These are phyloP conservation scores for Chymomyza caudatula DNA, from an alignment of 2,888 invertebrate species.

Conservation along the genomic window DNA sequence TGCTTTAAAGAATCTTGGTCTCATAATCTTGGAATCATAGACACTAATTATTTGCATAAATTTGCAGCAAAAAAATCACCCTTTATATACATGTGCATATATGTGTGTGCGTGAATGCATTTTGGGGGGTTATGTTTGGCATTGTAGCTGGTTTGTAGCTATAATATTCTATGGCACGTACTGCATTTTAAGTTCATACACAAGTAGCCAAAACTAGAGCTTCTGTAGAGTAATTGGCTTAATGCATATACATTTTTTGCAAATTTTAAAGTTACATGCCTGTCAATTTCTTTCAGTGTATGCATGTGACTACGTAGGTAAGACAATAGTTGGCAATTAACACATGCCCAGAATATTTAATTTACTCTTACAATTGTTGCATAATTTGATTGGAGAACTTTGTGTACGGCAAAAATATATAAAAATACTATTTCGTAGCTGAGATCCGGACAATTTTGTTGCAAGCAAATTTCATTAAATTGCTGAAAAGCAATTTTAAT, in stretches of 20 bases:
- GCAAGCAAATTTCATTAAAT: constrained; percentile 25
- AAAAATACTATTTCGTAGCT: background rate
- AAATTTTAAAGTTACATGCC: background rate
- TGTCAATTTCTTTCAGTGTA: background rate
- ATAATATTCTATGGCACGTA: background rate
- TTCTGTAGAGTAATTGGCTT: background rate
- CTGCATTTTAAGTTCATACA: background rate
- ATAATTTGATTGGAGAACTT: background rate
- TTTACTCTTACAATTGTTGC: constrained; percentile 1
- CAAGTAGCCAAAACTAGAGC: background rate
- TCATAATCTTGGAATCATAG: too few relatives aligned
- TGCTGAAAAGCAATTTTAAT: constrained; percentile 59
- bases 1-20: too few relatives aligned
- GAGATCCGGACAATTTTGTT: background rate
- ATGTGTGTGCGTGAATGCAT: background rate
- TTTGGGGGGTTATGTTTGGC: background rate
- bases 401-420: background rate
- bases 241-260: background rate
- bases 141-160: background rate
- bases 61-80: background rate
- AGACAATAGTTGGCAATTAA: background rate
- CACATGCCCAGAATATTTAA: background rate
- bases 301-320: background rate
- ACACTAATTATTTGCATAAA: background rate
- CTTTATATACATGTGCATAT: too few relatives aligned